Evolutionary conservation across 1,140 invertebrate species (phyloP).

Genomic region (Nasonia giraulti): DNA sequence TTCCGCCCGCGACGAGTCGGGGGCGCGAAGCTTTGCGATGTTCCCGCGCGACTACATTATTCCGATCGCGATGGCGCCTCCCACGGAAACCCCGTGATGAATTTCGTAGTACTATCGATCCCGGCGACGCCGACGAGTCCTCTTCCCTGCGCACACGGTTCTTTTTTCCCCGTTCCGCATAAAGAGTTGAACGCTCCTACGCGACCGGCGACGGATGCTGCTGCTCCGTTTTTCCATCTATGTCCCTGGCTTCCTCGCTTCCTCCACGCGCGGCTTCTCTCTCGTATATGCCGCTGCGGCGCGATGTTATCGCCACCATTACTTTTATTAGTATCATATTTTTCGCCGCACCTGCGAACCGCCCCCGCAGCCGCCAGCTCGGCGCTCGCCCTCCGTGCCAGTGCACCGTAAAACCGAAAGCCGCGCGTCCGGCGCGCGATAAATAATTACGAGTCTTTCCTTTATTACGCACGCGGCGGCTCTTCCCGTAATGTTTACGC

Average conservation of each 20-base stretch:
- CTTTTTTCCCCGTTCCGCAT: neutral
- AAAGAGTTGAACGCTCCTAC: neutral
- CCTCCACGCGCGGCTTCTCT: neutral
- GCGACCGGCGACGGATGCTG: neutral
- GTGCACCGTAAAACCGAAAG: slow-evolving; percentile 60
- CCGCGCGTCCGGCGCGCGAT: slow-evolving; percentile 53
- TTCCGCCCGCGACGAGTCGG: neutral
- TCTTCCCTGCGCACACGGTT: neutral
- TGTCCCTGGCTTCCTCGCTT: neutral
- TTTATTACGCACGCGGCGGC: slow-evolving; percentile 55
- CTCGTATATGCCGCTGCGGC: slow-evolving; percentile 16
- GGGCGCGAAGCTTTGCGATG: slow-evolving; percentile 17
- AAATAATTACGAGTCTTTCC: slow-evolving; percentile 64
- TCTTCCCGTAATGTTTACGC: neutral
- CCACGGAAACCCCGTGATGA: slow-evolving; percentile 42
- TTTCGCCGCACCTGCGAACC: slow-evolving; percentile 63
- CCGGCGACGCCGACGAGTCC: slow-evolving; percentile 17
- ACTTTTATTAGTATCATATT: slow-evolving; percentile 68
- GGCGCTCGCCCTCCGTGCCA: slow-evolving; percentile 50
- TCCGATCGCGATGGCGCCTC: slow-evolving; percentile 11
- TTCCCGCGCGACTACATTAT: slow-evolving; percentile 26
- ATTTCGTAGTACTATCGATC: slow-evolving; percentile 54
- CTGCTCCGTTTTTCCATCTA: neutral
- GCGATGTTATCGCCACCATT: slow-evolving; percentile 61
- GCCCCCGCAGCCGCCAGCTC: slow-evolving; percentile 59